Base-by-base conservation (phyloP, 2,888 invertebrate genomes). In the Tryphoninae sp. region DNA sequence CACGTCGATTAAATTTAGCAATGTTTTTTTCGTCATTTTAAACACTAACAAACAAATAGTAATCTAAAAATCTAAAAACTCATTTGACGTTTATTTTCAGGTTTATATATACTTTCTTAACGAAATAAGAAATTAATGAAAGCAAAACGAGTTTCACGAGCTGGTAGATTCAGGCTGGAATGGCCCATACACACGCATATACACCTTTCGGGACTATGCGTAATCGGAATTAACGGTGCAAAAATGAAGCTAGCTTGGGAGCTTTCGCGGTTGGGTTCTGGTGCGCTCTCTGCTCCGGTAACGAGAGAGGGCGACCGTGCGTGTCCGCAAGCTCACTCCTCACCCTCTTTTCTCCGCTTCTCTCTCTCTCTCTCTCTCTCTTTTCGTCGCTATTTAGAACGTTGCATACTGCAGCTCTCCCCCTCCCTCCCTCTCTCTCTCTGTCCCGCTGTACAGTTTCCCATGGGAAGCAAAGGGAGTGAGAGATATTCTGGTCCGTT, bases 161-260 rank as follows among this genome's bases (percentile, higher is more conserved):
- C 7, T 6, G 33, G 33, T 33, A 7, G 6, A 33, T 33, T 33
- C 33, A 33, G 33, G 6, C 33, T 33, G 33, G 33, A 33, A 16
- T 3, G 19, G 13, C 13, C 42, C 45, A 26, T 49, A 22, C 40
- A 45, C 13, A 6, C 40, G 53, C 67, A 33, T 62, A 75, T 72
- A 33, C n/a, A 6, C 51, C 76, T 83, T 86, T 85, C 82, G 86
- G 86, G 88, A 87, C 85, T 79, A 33, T 81, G 86, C 84, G 83
- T 88, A 88, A 88, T 88, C 88, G 88, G 88, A 88, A 88, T 88
- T 87, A 89, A 89, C 85, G 89, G 84, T 84, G 85, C 86, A 87
- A 88, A 88, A 88, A 88, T 88, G 78, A 80, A 80, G 83, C 76
- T 72, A 59, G 68, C 68, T 76, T 67, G 68, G 53, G 26, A 77